Base-by-base conservation (phyloP, 2,113 vertebrate species). In the Cebus imitator region DNA sequence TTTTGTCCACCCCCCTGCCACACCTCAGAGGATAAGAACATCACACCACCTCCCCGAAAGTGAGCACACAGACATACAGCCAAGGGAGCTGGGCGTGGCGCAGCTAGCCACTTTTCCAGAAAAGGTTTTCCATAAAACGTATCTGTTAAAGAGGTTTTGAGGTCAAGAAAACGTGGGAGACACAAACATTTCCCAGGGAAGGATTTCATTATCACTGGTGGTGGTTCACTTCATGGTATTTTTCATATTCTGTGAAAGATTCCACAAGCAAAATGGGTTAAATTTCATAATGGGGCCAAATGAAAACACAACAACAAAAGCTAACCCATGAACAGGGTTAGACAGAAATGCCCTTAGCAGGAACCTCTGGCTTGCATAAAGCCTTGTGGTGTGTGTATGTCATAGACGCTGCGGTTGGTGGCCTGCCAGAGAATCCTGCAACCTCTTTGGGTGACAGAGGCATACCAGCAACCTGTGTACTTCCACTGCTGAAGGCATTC, bases 121-220 rank as follows among this genome's bases (percentile, higher is more conserved):
- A 83, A 80, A 97, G 5, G 11, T 50, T 80, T 5, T 81, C 70
- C 90, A 75, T 97, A 94, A 64, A 14, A 64, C 25, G 4, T 73
- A 94, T 97, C 95, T 81, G 43, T 80, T 64, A 97, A 90, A 98
- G 97, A 95, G 70, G 45, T 97, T 85, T 91, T 90, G 61, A 90
- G 82, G 95, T 97, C 89, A 96, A 86, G 85, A 97, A 98, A 97
- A 98, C 12, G 57, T 97, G 89, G 90, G 96, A 96, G 73, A 97
- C 32, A 93, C 91, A 12, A 91, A 73, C 88, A 90, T 73, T 96
- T 81, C 2, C 40, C 21, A 97, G 64, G 80, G 70, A 97, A 98
- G 61, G 73, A 97, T 96, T 95, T 93, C 94, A 97, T 98, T 95
- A 97, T 95, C 89, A 75, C 40, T 87, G 32, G 88, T 73, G 73